A percentile compares a stretch with the other conserved stretches of the same genome.
Conservation (phyloP, 2,888 invertebrate genomes). For the Cyaniris semiargus region DNA sequence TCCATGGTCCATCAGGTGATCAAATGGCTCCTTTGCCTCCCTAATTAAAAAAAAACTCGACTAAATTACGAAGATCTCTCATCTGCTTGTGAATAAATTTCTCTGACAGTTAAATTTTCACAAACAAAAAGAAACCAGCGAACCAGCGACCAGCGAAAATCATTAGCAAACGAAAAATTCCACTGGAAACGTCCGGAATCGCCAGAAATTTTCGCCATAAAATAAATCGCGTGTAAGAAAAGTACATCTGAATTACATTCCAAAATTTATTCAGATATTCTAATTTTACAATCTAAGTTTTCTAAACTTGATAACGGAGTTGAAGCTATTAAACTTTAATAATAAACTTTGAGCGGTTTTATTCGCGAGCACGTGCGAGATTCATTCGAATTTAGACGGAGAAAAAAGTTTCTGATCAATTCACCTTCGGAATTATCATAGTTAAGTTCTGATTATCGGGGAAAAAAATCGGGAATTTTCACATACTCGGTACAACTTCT, state of each 20-base stretch:
- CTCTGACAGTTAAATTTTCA: neutral
- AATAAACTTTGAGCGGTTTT: constrained; percentile 28
- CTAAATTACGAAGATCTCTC: too few relatives aligned
- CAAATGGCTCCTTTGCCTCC: too few relatives aligned
- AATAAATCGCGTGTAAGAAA: constrained; percentile 19
- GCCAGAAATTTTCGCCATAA: constrained; percentile 12
- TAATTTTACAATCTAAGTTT: constrained; percentile 30
- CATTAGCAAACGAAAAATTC: neutral
- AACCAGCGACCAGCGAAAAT: neutral
- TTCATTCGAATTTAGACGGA: constrained; percentile 13
- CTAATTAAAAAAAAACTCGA: too few relatives aligned
- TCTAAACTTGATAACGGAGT: constrained; percentile 30
- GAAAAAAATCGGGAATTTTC: neutral
- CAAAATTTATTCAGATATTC: constrained; percentile 22
- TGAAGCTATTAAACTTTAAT: constrained; percentile 30
- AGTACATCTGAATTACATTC: constrained; percentile 21
- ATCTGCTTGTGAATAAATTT: too few relatives aligned
- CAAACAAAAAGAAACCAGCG: neutral
- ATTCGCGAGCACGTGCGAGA: constrained; percentile 21
- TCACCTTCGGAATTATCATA: constrained; percentile 17
- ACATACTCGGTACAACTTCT: neutral
- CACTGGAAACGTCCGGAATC: neutral
- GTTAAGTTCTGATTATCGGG: constrained; percentile 2
- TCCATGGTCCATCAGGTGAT: too few relatives aligned
- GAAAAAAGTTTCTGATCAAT: constrained; percentile 13